A percentile compares a stretch with the other conserved stretches of the same genome.
phyloP scores from a whole-genome alignment of 2,888 invertebrate species.

The Melangyna quadrimaculata region DNA sequence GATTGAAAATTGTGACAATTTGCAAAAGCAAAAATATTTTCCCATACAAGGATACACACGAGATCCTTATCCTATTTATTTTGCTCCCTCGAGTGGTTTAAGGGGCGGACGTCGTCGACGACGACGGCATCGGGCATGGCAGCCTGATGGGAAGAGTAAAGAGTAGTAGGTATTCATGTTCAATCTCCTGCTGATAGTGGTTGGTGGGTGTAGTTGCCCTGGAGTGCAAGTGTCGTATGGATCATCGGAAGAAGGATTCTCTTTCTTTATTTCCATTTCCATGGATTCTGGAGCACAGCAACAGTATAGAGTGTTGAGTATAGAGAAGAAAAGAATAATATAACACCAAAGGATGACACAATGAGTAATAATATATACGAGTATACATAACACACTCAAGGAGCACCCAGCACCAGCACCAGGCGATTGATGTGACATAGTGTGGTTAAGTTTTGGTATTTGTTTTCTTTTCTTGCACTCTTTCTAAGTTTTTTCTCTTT shows the following conservation, averaged over 20 bases:
- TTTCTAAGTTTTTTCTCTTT: neutral
- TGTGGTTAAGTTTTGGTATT: slow-evolving; percentile 53
- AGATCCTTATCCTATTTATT: slow-evolving; percentile 27
- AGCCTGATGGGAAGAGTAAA: neutral
- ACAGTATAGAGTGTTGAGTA: neutral
- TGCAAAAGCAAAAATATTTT: slow-evolving; percentile 27
- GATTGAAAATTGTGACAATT: slow-evolving; percentile 46
- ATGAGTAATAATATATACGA: neutral
- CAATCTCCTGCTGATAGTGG: slow-evolving; percentile 17
- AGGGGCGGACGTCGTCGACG: neutral
- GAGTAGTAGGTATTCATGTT: neutral
- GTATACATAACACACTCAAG: slow-evolving; percentile 4
- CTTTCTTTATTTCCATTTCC: neutral
- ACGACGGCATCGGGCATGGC: neutral
- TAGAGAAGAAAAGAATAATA: no score
- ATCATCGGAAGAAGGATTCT: slow-evolving; percentile 35
- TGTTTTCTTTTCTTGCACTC: slow-evolving; percentile 13
- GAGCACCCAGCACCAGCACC: neutral
- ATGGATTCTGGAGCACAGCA: slow-evolving; percentile 29
- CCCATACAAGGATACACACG: slow-evolving; percentile 31
- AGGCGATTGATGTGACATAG: slow-evolving; percentile 50
- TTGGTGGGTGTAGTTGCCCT: slow-evolving; percentile 26
- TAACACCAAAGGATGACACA: slow-evolving; percentile 32
- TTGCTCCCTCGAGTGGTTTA: slow-evolving; percentile 7
- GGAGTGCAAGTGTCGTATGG: slow-evolving; percentile 47